A percentile compares a stretch with the other conserved stretches of the same genome.
phyloP scores from a whole-genome alignment of 2,113 vertebrate genomes.

The Sebastes fasciatus region DNA sequence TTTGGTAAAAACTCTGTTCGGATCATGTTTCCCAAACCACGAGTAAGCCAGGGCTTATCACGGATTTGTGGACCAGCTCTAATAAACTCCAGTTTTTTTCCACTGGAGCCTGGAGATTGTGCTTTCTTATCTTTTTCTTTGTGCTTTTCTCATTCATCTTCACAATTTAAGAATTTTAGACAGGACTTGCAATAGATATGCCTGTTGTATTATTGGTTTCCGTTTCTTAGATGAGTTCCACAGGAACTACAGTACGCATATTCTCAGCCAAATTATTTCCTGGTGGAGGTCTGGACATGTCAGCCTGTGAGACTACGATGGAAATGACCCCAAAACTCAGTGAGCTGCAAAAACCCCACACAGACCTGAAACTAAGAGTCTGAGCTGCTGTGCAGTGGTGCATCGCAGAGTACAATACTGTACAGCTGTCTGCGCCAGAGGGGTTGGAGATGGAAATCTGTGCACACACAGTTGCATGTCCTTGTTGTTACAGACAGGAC shows the following conservation, averaged over 20 bases:
- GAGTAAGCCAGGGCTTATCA: conserved; percentile 16
- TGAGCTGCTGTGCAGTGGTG: conserved; percentile 28
- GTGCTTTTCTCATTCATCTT: not conserved
- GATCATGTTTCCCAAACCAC: conserved; percentile 47
- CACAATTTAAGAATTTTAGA: not conserved
- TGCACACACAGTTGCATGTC: not conserved
- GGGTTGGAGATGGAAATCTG: not conserved
- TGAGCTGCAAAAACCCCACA: conserved; percentile 35
- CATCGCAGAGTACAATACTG: not conserved
- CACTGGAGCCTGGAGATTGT: not conserved
- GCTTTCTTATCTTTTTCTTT: conserved; percentile 10
- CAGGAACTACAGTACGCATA: not conserved
- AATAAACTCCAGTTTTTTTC: conserved; percentile 35
- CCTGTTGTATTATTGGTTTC: not conserved
- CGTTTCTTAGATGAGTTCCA: not conserved
- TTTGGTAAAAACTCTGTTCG: conserved; percentile 19
- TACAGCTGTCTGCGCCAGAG: not conserved
- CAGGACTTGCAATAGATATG: too few relatives aligned
- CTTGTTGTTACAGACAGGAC: not conserved
- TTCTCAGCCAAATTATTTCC: not conserved
- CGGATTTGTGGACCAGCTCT: conserved; percentile 26
- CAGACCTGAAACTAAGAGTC: conserved; percentile 25
- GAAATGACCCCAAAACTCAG: conserved; percentile 42
- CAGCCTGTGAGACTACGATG: conserved; percentile 10
- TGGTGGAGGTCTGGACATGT: not conserved